phyloP scores from a whole-genome alignment of 2,797 vertebrate genomes.

The Emydoidea blandingii region DNA sequence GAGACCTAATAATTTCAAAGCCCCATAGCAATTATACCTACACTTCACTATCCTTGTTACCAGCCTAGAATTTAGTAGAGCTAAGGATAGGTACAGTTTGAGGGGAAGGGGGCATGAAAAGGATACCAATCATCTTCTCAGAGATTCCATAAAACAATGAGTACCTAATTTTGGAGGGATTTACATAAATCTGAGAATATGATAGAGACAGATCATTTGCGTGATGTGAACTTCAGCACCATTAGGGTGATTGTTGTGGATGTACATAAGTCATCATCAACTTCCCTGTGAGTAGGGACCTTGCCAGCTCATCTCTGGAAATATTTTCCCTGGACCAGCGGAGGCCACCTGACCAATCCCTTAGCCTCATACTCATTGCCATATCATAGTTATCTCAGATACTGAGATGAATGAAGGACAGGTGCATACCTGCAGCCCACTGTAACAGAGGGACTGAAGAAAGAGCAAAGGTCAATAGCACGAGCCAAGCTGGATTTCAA shows the following conservation, averaged over 20 bases:
- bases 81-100: not conserved
- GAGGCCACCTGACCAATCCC: not conserved
- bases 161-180: not conserved
- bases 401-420: not conserved
- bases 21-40: not conserved
- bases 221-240: not conserved
- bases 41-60: not conserved
- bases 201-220: not conserved
- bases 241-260: not conserved
- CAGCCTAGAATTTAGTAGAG: not conserved
- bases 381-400: not conserved
- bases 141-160: not conserved
- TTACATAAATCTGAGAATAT: not conserved
- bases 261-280: not conserved
- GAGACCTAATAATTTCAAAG: not conserved
- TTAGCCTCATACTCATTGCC: not conserved
- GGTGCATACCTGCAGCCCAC: not conserved
- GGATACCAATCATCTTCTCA: rapidly evolving
- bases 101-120: not conserved
- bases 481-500: not conserved
- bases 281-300: not conserved
- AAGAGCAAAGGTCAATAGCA: not conserved
- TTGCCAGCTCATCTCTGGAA: not conserved
- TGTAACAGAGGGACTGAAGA: not conserved
- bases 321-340: not conserved